A percentile compares a stretch with the other conserved stretches of the same genome.
Conservation (phyloP, 2,888 invertebrate species). For the Cyrtodaria siliqua region DNA sequence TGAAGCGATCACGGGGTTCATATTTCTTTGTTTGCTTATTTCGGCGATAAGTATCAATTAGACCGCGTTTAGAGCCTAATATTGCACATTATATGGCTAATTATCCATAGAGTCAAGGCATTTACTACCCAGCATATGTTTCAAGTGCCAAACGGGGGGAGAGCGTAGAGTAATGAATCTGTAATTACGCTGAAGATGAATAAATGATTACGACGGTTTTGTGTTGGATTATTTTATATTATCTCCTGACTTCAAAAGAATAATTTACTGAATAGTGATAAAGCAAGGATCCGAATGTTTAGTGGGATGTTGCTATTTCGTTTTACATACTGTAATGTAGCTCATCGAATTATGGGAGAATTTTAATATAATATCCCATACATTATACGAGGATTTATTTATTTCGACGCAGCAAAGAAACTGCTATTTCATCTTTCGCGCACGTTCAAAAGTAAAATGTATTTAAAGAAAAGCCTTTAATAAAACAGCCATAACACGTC, state of each 20-base stretch:
- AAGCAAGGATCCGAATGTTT: slow-evolving; percentile 12
- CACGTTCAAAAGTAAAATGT: too few relatives aligned
- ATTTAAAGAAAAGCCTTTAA: too few relatives aligned
- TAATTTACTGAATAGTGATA: slow-evolving; percentile 29
- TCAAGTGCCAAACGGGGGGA: slow-evolving; percentile 50
- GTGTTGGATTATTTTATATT: slow-evolving; percentile 43
- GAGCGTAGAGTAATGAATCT: slow-evolving; percentile 51
- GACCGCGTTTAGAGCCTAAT: slow-evolving; percentile 60
- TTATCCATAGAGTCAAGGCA: slow-evolving; percentile 47
- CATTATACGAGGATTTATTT: too few relatives aligned
- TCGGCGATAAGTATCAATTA: slow-evolving; percentile 63
- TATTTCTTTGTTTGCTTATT: slow-evolving; percentile 66
- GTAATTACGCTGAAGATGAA: slow-evolving; percentile 54
- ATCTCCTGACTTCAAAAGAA: slow-evolving; percentile 40
- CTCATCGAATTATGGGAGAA: too few relatives aligned
- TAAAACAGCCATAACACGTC: too few relatives aligned
- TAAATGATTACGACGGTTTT: slow-evolving; percentile 47
- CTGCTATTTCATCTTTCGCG: too few relatives aligned
- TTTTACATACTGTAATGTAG: too few relatives aligned
- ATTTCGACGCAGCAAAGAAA: too few relatives aligned
- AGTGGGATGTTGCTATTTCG: too few relatives aligned
- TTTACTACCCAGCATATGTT: slow-evolving; percentile 61
- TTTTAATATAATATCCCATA: too few relatives aligned
- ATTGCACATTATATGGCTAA: slow-evolving; percentile 62
- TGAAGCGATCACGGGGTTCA: slow-evolving; percentile 57